Base-by-base conservation (phyloP, 2,888 invertebrate genomes). In the Empis stercorea region DNA sequence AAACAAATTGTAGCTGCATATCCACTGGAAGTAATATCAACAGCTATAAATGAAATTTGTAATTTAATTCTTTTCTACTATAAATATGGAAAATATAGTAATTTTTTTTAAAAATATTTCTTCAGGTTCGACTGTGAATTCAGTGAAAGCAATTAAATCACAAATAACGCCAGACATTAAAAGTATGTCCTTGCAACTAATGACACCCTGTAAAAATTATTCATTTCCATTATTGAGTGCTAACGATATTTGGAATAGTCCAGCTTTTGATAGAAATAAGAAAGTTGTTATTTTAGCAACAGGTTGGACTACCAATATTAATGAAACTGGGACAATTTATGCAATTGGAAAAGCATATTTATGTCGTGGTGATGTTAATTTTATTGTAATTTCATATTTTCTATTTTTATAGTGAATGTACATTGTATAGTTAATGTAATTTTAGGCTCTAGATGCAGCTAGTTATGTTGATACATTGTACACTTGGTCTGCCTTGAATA, bases 401-500 rank as follows among this genome's bases (percentile, higher is more conserved):
- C 20, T 4, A 20, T 20, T 20, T 20, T 20, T 4, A 20, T n/a
- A n/a, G n/a, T n/a, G n/a, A n/a, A n/a, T n/a, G n/a, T n/a, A n/a
- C n/a, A n/a, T n/a, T n/a, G n/a, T n/a, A n/a, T n/a, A n/a, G n/a
- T n/a, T n/a, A n/a, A n/a, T n/a, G 3, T n/a, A 34, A n/a, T 34
- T 34, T 34, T 5, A 68, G 66, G 68, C 59, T 6, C 51, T 67
- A 36, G 67, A 67, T 52, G 60, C 57, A 3, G 64, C 62, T n/a
- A 54, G 55, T 6, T 65, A 57, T 34, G 61, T 66, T 23, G 63
- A 67, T 38, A 66, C 67, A 6, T 53, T 67, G 6, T 67, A 67
- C 51, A 59, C 61, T 3, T 67, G 67, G 66, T 64, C 66, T 0
- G 66, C 67, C 3, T 56, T 66, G n/a, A 67, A 67, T 48, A 66